Evolutionary conservation across 2,797 vertebrate species (phyloP).

Genomic region (Strix occidentalis): DNA sequence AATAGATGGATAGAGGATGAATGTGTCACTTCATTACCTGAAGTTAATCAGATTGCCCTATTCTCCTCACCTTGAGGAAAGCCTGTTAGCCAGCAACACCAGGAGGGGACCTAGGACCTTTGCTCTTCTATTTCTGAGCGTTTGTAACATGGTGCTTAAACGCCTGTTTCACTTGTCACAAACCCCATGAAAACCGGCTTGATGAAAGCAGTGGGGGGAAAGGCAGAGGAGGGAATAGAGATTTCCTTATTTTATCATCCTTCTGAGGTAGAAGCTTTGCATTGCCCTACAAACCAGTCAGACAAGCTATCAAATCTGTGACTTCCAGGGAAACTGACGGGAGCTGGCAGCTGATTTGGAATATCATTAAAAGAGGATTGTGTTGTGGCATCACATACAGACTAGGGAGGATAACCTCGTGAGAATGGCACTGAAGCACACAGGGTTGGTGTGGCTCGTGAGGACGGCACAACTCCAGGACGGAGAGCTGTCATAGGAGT

Average conservation of each 20-base stretch:
- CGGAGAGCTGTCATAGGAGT: background rate
- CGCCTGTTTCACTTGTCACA: background rate
- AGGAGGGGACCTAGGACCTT: background rate
- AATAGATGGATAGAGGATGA: background rate
- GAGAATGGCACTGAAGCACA: background rate
- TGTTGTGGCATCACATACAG: background rate
- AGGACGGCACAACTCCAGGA: background rate
- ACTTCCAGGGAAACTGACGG: background rate
- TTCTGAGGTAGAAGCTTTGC: background rate
- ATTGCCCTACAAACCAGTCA: background rate
- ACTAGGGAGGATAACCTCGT: background rate
- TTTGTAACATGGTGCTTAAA: background rate
- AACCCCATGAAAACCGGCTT: background rate
- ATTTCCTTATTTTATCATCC: background rate
- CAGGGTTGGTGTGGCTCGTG: fast-evolving
- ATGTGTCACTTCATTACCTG: background rate
- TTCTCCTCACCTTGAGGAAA: constrained; percentile 5
- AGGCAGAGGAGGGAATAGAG: background rate
- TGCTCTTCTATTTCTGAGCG: background rate
- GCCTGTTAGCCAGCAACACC: background rate
- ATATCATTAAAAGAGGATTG: background rate
- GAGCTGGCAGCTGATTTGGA: background rate
- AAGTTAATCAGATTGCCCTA: background rate
- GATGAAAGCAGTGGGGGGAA: background rate
- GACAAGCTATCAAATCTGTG: background rate